A percentile compares a stretch with the other conserved stretches of the same genome.
phyloP scores from a whole-genome alignment of 2,797 vertebrate genomes.

The Gymnothorax reevesii region DNA sequence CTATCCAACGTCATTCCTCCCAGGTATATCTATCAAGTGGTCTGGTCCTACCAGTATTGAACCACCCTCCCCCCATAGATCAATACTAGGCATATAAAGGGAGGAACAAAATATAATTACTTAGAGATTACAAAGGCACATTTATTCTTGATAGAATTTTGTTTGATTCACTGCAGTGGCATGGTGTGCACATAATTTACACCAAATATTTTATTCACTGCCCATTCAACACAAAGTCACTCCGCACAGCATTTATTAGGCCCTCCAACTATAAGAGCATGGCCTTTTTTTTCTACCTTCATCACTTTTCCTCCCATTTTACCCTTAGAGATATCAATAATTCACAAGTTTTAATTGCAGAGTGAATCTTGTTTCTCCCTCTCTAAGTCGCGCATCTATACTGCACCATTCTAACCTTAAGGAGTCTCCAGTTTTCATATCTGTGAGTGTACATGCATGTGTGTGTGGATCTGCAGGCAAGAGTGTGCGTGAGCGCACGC shows the following conservation, averaged over 20 bases:
- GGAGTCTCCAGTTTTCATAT: not conserved
- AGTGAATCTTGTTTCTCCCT: conserved; percentile 3
- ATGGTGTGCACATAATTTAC: conserved; percentile 34
- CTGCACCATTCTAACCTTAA: not conserved
- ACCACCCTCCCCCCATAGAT: conserved; percentile 62
- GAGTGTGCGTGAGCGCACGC: not conserved
- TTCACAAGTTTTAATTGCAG: conserved; percentile 29
- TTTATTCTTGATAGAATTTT: conserved; percentile 66
- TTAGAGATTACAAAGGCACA: conserved; percentile 75
- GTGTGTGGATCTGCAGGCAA: not conserved
- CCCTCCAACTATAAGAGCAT: not conserved
- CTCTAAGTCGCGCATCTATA: not conserved
- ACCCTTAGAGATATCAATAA: conserved; percentile 17
- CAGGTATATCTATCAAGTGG: conserved; percentile 68
- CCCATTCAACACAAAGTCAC: conserved; percentile 26
- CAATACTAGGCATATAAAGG: conserved; percentile 71
- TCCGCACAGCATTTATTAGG: conserved; percentile 5
- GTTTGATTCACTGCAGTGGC: conserved; percentile 63
- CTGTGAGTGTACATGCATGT: conserved; percentile 1
- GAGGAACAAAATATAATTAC: conserved; percentile 75
- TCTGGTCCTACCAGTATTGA: conserved; percentile 70
- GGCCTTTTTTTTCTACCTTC: not conserved
- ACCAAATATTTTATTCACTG: conserved; percentile 31
- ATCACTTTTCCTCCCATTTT: not conserved
- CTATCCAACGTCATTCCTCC: conserved; percentile 72